Evolutionary conservation across 2,888 invertebrate genomes (phyloP), one percentile per base, ranked within the genome.

Genomic region (Morpho helenor): DNA sequence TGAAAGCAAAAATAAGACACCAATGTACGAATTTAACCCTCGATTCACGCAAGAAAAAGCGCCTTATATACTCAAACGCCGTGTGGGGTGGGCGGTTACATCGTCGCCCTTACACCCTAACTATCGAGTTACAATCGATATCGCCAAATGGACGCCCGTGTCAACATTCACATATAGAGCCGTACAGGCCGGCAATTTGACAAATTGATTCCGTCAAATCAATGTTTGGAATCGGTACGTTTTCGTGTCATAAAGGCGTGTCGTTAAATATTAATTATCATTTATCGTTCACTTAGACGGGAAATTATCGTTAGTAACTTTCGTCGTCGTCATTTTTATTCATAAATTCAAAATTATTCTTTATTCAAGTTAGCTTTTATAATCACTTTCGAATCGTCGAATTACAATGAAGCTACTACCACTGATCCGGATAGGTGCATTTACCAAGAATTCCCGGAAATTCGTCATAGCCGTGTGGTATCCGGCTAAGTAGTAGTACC

Each of bases 121-220:
- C 63, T 63, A 70, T 70, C 63, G 55, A 52, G 63, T 70, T 65
- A 57, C 70, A 64, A 67, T 67, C 67, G 56, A 68, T 68, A 66
- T 44, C 44, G 53, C 61, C 52, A 64, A 64, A 64, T 66, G 66
- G 58, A 63, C 57, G 52, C 47, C 47, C 53, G 59, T 50, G 59
- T 58, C 56, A 62, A 66, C 60, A 56, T 39, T 22, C 48, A 57
- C 41, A 40, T 52, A 49, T 47, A 41, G 9, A 56, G 49, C 8
- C 48, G 23, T 23, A 52, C 52, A 49, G 52, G 48, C 48, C 51
- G 50, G 44, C 47, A 52, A 44, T 59, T 48, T 55, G 48, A 48
- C 48, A 52, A 52, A 48, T 55, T 44, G 48, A 52, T 56, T 39
- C 22, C 43, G 49, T 56, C 47, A 56, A 52, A 55, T 57, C 50